Conservation (phyloP, 2,888 invertebrate genomes). For the Dynastes maya region DNA sequence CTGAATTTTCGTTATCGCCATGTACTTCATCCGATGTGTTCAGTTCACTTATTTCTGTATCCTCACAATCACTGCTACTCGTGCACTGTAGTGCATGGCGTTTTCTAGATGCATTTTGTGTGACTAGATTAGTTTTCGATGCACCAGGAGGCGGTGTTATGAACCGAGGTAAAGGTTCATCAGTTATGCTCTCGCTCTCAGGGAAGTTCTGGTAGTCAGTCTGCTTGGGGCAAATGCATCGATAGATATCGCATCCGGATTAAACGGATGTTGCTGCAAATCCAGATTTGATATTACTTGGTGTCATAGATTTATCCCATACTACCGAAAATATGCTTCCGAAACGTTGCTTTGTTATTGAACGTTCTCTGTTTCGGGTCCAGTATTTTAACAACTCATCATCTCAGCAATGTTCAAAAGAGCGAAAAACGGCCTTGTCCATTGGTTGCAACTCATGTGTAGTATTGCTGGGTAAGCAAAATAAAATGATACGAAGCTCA, state of each 20-base stretch:
- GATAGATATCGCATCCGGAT: slow-evolving; percentile 55
- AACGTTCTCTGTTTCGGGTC: slow-evolving; percentile 45
- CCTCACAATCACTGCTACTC: no score
- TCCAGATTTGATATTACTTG: slow-evolving; percentile 58
- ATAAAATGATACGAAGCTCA: slow-evolving; percentile 57
- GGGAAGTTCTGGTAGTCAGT: no score
- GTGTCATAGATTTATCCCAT: slow-evolving; percentile 55
- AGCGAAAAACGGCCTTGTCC: slow-evolving; percentile 60
- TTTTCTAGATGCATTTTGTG: no score
- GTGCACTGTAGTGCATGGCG: no score
- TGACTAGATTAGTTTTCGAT: no score
- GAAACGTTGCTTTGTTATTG: slow-evolving; percentile 62
- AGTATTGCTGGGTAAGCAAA: slow-evolving; percentile 61
- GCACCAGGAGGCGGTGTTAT: no score
- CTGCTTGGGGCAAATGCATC: slow-evolving; percentile 56
- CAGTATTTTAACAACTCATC: slow-evolving; percentile 62
- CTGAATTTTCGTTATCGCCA: no score
- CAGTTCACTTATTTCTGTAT: no score
- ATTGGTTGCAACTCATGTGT: slow-evolving; percentile 62
- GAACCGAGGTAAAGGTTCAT: no score
- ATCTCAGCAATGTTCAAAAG: slow-evolving; percentile 63
- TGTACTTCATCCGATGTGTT: no score
- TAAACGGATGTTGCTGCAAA: slow-evolving; percentile 59
- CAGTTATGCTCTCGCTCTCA: no score
- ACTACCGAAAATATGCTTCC: slow-evolving; percentile 53